Evolutionary conservation across 1,140 invertebrate genomes (phyloP).

Genomic region (Meloidogyne exigua): DNA sequence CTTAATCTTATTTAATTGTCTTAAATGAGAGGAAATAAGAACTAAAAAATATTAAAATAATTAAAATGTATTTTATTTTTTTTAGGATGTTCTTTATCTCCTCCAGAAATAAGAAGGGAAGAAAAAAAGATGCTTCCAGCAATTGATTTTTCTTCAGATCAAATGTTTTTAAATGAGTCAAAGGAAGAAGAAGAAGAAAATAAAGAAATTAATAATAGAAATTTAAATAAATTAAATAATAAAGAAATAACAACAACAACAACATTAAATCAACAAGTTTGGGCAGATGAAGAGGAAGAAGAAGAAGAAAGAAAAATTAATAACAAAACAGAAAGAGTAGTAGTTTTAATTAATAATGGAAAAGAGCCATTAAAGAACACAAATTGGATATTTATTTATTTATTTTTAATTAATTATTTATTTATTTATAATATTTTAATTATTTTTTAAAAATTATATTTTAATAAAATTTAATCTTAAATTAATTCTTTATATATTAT

Average conservation of each 20-base stretch:
- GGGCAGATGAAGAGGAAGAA: neutral
- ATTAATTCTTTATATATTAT: no score
- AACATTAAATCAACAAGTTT: neutral
- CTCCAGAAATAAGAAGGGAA: neutral
- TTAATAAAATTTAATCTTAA: no score
- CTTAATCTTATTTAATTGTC: no score
- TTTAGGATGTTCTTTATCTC: neutral
- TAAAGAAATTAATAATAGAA: no score
- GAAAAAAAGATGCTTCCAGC: neutral
- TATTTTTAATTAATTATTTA: no score
- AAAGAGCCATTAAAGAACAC: no score
- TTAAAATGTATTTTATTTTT: neutral
- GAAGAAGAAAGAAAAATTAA: neutral
- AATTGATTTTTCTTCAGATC: neutral
- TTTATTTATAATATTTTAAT: no score
- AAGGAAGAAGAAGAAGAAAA: neutral
- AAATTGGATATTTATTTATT: no score
- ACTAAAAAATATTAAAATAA: neutral
- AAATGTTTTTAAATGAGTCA: neutral
- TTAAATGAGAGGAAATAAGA: neutral
- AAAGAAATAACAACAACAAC: neutral
- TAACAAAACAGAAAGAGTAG: neutral
- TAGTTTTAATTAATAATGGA: neutral
- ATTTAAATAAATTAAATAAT: neutral
- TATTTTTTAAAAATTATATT: no score